Percentiles rank a stretch among this genome's conserved stretches.
Conservation (phyloP, 2,888 invertebrate species). For the Drosophila macrospina region DNA sequence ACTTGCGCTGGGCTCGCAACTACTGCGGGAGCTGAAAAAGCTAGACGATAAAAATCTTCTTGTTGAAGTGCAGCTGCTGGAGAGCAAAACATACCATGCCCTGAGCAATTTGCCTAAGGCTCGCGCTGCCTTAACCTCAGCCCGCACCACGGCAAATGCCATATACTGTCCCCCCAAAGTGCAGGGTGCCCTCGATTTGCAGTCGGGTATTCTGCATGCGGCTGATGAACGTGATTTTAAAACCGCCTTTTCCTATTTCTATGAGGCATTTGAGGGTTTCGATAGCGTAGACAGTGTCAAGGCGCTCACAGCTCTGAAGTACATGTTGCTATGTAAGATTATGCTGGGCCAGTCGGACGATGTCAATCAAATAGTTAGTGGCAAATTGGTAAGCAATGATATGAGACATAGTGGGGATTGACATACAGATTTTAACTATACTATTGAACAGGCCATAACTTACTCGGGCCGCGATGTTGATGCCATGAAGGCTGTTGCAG, state of each 20-base stretch:
- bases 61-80: conserved; percentile 98
- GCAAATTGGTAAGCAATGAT: conserved; percentile 89
- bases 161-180: conserved; percentile 99
- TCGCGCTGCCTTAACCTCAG: conserved; percentile 98
- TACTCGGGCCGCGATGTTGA: conserved; percentile 98
- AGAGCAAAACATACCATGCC: conserved; percentile 99
- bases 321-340: conserved; percentile 99
- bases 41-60: conserved; percentile 99
- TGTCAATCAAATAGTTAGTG: conserved; percentile 96
- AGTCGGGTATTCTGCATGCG: conserved; percentile 99
- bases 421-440: neutral
- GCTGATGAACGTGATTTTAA: conserved; percentile 99
- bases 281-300: conserved; percentile 97
- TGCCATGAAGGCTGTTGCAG: conserved; percentile 98
- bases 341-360: conserved; percentile 99
- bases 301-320: conserved; percentile 98
- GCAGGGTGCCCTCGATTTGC: conserved; percentile 98
- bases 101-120: conserved; percentile 98
- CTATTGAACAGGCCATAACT: conserved; percentile 90
- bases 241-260: conserved; percentile 99
- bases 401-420: accelerated
- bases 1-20: conserved; percentile 92
- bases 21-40: conserved; percentile 98
- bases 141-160: conserved; percentile 99
- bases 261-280: conserved; percentile 99